phyloP scores from a whole-genome alignment of 2,113 vertebrate species.

The Budorcas taxicolor region DNA sequence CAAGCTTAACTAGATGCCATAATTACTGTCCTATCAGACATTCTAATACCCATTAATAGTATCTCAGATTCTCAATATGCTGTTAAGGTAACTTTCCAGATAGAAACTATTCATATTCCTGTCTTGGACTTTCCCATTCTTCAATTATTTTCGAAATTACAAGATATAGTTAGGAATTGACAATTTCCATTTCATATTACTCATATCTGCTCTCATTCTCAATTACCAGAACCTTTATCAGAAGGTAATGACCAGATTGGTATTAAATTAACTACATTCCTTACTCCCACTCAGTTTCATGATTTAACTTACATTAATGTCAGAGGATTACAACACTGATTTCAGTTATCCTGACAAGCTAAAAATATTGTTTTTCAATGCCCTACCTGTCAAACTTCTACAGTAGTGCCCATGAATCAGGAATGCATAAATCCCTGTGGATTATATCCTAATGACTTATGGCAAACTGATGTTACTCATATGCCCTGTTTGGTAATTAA shows the following conservation, averaged over 20 bases:
- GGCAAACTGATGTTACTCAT: background rate
- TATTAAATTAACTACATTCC: background rate
- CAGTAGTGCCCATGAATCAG: background rate
- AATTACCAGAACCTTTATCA: background rate
- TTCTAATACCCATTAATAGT: background rate
- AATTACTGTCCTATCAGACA: background rate
- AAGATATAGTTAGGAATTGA: background rate
- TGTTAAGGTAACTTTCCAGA: background rate
- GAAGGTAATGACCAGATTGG: background rate
- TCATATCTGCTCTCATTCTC: background rate
- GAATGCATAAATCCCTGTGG: background rate
- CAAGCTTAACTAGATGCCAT: background rate
- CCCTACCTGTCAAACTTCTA: background rate
- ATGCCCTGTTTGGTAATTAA: background rate
- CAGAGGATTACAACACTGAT: background rate
- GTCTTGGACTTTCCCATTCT: background rate
- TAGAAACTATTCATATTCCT: background rate
- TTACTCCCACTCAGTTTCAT: background rate
- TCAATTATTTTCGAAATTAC: background rate
- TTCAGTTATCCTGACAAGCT: background rate
- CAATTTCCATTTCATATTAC: background rate
- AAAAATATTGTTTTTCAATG: background rate
- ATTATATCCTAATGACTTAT: background rate
- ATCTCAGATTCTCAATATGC: background rate
- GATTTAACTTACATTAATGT: background rate